Evolutionary conservation across 1,140 invertebrate species (phyloP).

Genomic region (Drosophila auraria): DNA sequence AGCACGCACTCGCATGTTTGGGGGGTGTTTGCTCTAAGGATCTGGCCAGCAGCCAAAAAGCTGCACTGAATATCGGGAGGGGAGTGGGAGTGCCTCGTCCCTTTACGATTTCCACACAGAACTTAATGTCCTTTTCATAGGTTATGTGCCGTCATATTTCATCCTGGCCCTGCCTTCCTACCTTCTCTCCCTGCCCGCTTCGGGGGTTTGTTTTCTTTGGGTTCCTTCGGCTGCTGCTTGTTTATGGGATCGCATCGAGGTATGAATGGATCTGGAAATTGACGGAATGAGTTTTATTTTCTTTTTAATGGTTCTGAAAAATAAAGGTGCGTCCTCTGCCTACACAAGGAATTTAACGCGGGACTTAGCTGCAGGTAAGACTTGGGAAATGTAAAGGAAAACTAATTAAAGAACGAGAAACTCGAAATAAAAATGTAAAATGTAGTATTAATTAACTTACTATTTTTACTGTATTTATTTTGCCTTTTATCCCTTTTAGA

Average conservation of each 20-base stretch:
- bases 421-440: not conserved
- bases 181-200: not conserved
- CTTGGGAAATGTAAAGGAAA: not conserved
- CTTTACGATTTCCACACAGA: conserved; percentile 9
- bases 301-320: not conserved
- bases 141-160: conserved; percentile 3
- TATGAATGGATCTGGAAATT: conserved; percentile 5
- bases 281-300: not conserved
- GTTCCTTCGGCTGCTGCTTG: not conserved
- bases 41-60: conserved; percentile 41
- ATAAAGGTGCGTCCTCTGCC: not conserved
- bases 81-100: conserved; percentile 17
- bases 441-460: too few species aligned
- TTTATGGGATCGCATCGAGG: not conserved
- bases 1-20: conserved; percentile 25
- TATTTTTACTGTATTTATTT: not conserved
- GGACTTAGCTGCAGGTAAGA: too few species aligned
- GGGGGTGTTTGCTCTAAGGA: conserved; percentile 31
- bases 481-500: not conserved
- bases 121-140: conserved; percentile 23
- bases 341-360: too few species aligned
- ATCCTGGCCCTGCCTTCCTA: not conserved
- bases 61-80: not conserved
- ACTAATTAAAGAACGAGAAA: not conserved
- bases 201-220: conserved; percentile 3